A percentile compares a stretch with the other conserved stretches of the same genome.
These are phyloP conservation scores for Cryptus armator DNA, from an alignment of 2,888 invertebrate species.

Conservation along the genomic window DNA sequence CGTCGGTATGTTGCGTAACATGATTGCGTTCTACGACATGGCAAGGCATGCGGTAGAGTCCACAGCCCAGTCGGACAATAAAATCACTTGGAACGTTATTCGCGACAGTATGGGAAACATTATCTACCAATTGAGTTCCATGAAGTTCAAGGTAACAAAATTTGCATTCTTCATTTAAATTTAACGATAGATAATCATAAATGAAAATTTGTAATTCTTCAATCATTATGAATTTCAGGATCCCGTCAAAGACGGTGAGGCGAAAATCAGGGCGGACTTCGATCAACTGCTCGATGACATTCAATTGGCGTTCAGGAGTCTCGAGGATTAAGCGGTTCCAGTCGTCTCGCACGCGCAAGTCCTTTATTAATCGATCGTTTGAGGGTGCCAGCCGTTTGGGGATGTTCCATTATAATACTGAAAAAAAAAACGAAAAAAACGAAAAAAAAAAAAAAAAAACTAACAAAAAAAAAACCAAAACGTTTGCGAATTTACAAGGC, in stretches of 20 bases:
- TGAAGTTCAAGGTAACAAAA: slow-evolving; percentile 97
- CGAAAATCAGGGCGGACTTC: slow-evolving; percentile 98
- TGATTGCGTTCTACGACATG: slow-evolving; percentile 99
- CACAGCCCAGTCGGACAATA: slow-evolving; percentile 99
- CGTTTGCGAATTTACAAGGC: slow-evolving; percentile 29
- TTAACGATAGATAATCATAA: background rate
- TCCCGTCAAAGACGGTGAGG: slow-evolving; percentile 99
- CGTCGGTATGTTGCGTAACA: slow-evolving; percentile 99
- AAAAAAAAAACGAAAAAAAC: slow-evolving; percentile 22
- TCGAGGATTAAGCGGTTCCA: slow-evolving; percentile 93
- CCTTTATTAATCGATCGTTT: slow-evolving; percentile 65
- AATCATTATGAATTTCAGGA: slow-evolving; percentile 88
- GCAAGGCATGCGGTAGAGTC: slow-evolving; percentile 98
- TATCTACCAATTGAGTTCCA: slow-evolving; percentile 98
- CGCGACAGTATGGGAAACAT: slow-evolving; percentile 98
- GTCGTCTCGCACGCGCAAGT: slow-evolving; percentile 41
- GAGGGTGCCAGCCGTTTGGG: slow-evolving; percentile 69
- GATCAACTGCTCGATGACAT: slow-evolving; percentile 99
- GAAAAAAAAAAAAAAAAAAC: slow-evolving; percentile 12
- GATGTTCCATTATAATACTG: slow-evolving; percentile 70
- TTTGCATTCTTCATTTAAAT: background rate
- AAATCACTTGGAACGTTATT: slow-evolving; percentile 99
- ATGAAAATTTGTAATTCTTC: background rate
- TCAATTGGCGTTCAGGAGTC: slow-evolving; percentile 98
- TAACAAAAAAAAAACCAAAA: slow-evolving; percentile 3